Evolutionary conservation across 1,140 invertebrate species (phyloP).

Genomic region (Papilio polyxenes): DNA sequence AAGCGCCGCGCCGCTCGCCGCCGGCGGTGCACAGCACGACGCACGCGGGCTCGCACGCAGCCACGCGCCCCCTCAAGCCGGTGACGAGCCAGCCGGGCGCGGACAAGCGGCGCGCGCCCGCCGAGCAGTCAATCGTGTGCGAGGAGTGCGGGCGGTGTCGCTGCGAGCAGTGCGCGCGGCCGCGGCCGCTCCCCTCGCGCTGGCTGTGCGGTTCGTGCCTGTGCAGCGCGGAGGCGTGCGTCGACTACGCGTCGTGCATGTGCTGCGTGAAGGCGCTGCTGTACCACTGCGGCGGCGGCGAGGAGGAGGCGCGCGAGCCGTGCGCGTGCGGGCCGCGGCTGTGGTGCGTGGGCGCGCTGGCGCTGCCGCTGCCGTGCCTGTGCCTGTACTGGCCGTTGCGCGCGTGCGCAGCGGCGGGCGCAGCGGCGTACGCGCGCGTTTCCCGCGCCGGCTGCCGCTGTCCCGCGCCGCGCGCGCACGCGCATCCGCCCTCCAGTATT

Average conservation of each 20-base stretch:
- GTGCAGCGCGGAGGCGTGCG: slow-evolving; percentile 91
- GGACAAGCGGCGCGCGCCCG: slow-evolving; percentile 74
- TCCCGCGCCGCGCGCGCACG: slow-evolving; percentile 76
- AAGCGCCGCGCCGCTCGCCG: slow-evolving; percentile 84
- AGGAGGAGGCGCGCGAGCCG: slow-evolving; percentile 87
- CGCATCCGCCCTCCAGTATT: slow-evolving; percentile 78
- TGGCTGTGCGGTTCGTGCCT: slow-evolving; percentile 95
- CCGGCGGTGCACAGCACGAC: slow-evolving; percentile 58
- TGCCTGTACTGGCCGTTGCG: slow-evolving; percentile 95
- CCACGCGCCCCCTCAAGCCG: slow-evolving; percentile 71
- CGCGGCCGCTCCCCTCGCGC: slow-evolving; percentile 89
- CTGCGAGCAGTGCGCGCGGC: slow-evolving; percentile 92
- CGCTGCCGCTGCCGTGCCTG: slow-evolving; percentile 92
- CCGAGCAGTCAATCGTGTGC: slow-evolving; percentile 88
- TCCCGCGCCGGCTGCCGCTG: slow-evolving; percentile 84
- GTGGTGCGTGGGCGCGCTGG: slow-evolving; percentile 90
- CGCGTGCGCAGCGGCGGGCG: slow-evolving; percentile 88
- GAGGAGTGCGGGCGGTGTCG: slow-evolving; percentile 91
- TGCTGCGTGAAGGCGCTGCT: slow-evolving; percentile 96
- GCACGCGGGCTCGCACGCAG: slow-evolving; percentile 62
- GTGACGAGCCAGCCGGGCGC: slow-evolving; percentile 75
- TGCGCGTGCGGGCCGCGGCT: slow-evolving; percentile 91
- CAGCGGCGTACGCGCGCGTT: slow-evolving; percentile 89
- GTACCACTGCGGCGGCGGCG: slow-evolving; percentile 92
- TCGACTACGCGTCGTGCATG: slow-evolving; percentile 94